phyloP scores from a whole-genome alignment of 2,113 vertebrate species.

The Sceloporus tristichus region DNA sequence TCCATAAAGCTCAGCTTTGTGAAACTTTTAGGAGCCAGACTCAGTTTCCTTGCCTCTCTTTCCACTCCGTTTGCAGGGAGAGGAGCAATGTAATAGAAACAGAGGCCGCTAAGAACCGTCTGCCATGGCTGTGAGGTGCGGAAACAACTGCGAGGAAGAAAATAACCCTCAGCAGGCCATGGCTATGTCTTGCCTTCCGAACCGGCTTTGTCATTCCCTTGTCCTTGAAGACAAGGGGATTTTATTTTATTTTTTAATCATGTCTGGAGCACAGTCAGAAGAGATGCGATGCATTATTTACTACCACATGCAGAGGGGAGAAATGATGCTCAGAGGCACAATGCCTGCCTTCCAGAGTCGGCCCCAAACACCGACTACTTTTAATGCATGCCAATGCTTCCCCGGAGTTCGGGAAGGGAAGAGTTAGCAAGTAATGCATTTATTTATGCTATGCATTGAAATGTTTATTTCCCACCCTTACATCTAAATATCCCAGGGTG shows the following conservation, averaged over 20 bases:
- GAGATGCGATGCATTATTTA: constrained; percentile 66
- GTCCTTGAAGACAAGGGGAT: constrained; percentile 29
- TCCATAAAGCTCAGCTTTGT: too few species aligned
- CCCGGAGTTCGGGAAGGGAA: too few species aligned
- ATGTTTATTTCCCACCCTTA: too few species aligned
- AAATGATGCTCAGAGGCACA: background rate
- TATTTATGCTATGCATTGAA: too few species aligned
- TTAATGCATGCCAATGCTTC: too few species aligned
- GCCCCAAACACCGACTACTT: too few species aligned
- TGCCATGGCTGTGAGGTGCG: constrained; percentile 3
- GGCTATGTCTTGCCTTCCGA: constrained; percentile 1
- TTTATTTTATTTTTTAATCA: constrained; percentile 18
- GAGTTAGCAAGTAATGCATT: too few species aligned
- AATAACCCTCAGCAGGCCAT: background rate
- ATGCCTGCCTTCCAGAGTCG: too few species aligned
- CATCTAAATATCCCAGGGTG: too few species aligned
- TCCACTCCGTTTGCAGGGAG: constrained; percentile 13
- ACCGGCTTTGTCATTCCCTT: constrained; percentile 9
- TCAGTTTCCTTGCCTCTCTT: constrained; percentile 53
- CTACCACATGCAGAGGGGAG: constrained; percentile 26
- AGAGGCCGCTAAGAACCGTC: background rate
- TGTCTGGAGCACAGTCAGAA: constrained; percentile 43
- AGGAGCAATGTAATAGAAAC: background rate
- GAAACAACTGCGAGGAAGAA: background rate
- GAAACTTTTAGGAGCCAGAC: constrained; percentile 11